Conservation (phyloP, 2,113 vertebrate species). For the Leuciscus idus region DNA sequence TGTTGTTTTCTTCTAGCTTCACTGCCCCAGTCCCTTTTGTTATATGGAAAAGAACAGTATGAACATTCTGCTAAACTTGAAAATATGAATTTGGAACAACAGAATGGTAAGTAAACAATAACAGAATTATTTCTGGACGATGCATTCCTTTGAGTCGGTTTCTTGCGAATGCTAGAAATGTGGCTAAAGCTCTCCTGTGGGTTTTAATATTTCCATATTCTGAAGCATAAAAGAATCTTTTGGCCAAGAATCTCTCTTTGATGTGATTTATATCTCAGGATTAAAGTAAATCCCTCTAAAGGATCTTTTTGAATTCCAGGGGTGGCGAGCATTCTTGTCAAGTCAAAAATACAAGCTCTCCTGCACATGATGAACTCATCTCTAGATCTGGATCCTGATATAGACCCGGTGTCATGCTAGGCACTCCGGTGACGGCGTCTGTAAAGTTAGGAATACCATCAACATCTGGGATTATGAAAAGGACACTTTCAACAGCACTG, state of each 20-base stretch:
- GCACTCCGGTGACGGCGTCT: not conserved
- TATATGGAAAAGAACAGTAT: not conserved
- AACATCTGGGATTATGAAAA: not conserved
- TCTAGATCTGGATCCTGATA: conserved; percentile 42
- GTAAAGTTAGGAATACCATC: not conserved
- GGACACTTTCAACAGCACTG: not conserved
- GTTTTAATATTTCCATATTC: conserved; percentile 69
- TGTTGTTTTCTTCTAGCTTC: not conserved
- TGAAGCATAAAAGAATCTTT: conserved; percentile 55
- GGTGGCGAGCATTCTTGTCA: conserved; percentile 66
- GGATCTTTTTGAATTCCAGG: conserved; percentile 71
- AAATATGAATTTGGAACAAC: not conserved
- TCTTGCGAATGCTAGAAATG: conserved; percentile 5
- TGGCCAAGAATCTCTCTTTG: conserved; percentile 62
- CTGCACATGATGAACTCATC: conserved; percentile 68
- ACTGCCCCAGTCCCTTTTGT: not conserved
- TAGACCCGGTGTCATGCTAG: not conserved
- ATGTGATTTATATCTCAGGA: conserved; percentile 75
- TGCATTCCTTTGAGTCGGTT: not conserved
- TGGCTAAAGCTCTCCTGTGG: conserved; percentile 5
- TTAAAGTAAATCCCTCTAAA: conserved; percentile 71
- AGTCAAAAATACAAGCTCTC: conserved; percentile 66
- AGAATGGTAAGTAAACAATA: not conserved
- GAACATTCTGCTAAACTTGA: not conserved
- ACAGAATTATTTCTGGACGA: not conserved